Percentiles rank a stretch among this genome's conserved stretches.
phyloP scores from a whole-genome alignment of 1,140 invertebrate genomes.

The Stenopsyche tienmushanensis region DNA sequence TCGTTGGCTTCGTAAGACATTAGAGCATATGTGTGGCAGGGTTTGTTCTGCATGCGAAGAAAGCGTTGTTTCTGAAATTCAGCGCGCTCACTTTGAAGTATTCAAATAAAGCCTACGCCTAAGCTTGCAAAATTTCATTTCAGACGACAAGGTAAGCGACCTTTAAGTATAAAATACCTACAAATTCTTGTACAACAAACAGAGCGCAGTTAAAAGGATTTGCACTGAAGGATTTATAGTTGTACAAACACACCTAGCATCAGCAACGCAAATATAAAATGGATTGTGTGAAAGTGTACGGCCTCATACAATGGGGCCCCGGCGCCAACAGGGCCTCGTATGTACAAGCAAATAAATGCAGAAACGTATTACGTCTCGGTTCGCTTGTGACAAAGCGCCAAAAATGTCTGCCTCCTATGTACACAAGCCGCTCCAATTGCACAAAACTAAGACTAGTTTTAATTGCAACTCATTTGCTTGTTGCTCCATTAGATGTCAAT shows the following conservation, averaged over 20 bases:
- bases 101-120: background rate
- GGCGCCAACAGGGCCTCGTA: background rate
- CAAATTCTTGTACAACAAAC: conserved; percentile 32
- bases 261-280: conserved; percentile 18
- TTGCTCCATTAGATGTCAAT: too few species aligned
- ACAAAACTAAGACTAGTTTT: background rate
- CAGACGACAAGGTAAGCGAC: conserved; percentile 24
- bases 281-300: conserved; percentile 16
- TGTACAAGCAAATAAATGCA: background rate
- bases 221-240: conserved; percentile 41
- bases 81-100: background rate
- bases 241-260: conserved; percentile 12
- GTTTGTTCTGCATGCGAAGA: too few species aligned
- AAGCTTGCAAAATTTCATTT: conserved; percentile 23
- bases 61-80: too few species aligned
- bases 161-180: conserved; percentile 25
- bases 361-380: background rate
- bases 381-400: too few species aligned
- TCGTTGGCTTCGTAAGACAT: too few species aligned
- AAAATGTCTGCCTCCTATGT: too few species aligned
- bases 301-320: background rate
- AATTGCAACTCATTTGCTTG: too few species aligned
- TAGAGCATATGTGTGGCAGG: too few species aligned
- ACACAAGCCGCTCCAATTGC: too few species aligned
- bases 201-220: conserved; percentile 39